A percentile compares a stretch with the other conserved stretches of the same genome.
Conservation (phyloP, 2,888 invertebrate species). For the Tenodera sinensis region DNA sequence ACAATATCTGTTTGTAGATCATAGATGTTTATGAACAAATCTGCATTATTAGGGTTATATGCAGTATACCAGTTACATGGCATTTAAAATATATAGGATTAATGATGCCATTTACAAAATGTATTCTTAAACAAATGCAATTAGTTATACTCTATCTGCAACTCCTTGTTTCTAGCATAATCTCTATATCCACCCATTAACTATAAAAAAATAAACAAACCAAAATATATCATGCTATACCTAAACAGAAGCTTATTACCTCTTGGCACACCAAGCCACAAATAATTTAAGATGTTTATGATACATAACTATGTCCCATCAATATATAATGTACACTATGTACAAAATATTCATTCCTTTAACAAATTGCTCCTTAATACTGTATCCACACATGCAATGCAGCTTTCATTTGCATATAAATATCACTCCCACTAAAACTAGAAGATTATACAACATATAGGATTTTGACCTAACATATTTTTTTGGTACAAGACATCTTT, state of each 20-base stretch:
- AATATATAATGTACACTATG: slow-evolving; percentile 1
- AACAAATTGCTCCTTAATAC: neutral
- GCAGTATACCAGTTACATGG: neutral
- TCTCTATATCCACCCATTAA: neutral
- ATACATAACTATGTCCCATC: neutral
- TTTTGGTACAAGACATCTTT: slow-evolving; percentile 17
- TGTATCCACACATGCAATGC: neutral
- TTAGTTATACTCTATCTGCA: slow-evolving; percentile 25
- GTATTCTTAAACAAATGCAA: slow-evolving; percentile 51
- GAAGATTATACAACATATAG: slow-evolving; percentile 37
- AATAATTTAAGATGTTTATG: slow-evolving; percentile 4
- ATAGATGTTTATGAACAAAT: neutral
- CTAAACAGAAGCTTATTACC: slow-evolving; percentile 2
- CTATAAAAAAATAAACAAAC: slow-evolving; percentile 1
- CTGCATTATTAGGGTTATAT: neutral
- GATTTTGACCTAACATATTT: slow-evolving; percentile 10
- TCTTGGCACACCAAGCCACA: neutral
- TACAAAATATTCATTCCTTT: neutral
- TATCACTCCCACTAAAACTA: slow-evolving; percentile 49
- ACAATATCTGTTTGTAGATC: neutral
- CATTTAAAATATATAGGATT: neutral
- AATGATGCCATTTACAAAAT: slow-evolving; percentile 30
- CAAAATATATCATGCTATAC: slow-evolving; percentile 13
- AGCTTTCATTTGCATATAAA: neutral
- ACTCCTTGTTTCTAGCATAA: neutral